A percentile compares a stretch with the other conserved stretches of the same genome.
Evolutionary conservation across 2,797 vertebrate species (phyloP).

Genomic region (Pseudochaenichthys georgianus): DNA sequence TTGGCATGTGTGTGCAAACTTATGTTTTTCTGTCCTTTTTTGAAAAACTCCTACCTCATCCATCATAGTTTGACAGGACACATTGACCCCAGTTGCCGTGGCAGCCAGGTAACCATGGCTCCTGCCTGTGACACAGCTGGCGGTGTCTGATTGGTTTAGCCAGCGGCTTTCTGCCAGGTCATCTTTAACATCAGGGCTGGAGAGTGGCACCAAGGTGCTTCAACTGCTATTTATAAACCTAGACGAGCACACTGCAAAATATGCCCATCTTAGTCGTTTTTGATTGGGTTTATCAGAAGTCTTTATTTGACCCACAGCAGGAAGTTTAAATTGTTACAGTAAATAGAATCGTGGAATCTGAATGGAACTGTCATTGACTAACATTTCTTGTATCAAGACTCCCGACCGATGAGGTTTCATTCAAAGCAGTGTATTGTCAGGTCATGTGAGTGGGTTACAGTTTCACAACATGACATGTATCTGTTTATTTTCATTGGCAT

Average conservation of each 20-base stretch:
- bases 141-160: conserved; percentile 67
- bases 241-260: conserved; percentile 31
- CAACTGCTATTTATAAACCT: conserved; percentile 57
- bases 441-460: neutral
- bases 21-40: conserved; percentile 21
- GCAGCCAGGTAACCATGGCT: conserved; percentile 79
- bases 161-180: conserved; percentile 66
- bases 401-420: neutral
- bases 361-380: too few relatives aligned
- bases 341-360: too few relatives aligned
- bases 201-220: conserved; percentile 59
- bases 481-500: neutral
- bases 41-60: conserved; percentile 41
- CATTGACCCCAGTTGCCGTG: conserved; percentile 69
- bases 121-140: conserved; percentile 72
- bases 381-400: too few relatives aligned
- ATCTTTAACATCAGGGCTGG: conserved; percentile 66
- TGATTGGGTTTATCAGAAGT: neutral
- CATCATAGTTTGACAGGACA: conserved; percentile 67
- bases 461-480: neutral
- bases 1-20: conserved; percentile 33
- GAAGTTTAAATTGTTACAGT: too few relatives aligned
- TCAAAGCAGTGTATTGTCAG: neutral
- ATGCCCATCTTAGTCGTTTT: neutral
- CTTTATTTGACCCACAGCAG: too few relatives aligned